Percentiles rank a stretch among this genome's conserved stretches.
These are phyloP conservation scores for Neopipo cinnamomea DNA, from an alignment of 2,113 vertebrate species.

Conservation along the genomic window DNA sequence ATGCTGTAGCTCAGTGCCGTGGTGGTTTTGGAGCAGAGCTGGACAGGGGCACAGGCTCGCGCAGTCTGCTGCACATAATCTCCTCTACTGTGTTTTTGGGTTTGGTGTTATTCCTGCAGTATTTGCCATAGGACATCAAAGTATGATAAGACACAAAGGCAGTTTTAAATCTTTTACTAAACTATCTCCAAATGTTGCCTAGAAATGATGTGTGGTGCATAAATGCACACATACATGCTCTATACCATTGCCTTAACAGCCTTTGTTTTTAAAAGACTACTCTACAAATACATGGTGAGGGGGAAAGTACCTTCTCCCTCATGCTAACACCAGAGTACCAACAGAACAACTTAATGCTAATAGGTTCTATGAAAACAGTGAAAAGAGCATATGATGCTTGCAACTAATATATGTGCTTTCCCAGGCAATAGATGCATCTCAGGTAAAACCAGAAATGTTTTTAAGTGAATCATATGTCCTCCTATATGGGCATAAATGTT, in stretches of 20 bases:
- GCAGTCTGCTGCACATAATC: fast-evolving
- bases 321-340: background rate
- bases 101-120: background rate
- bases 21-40: background rate
- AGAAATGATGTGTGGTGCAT: background rate
- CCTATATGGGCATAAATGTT: background rate
- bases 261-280: background rate
- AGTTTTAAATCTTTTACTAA: background rate
- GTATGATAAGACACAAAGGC: background rate
- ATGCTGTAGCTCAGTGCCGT: fast-evolving
- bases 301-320: background rate
- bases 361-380: background rate
- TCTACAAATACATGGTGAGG: background rate
- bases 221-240: background rate
- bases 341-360: background rate
- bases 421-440: background rate
- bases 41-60: background rate
- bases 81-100: background rate
- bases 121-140: background rate
- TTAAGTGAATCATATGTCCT: background rate
- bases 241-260: background rate
- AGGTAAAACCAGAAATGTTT: background rate
- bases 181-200: background rate
- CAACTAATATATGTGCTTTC: background rate
- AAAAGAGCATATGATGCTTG: background rate